Base-by-base conservation (phyloP, 2,888 invertebrate genomes). In the Athetis lepigone region DNA sequence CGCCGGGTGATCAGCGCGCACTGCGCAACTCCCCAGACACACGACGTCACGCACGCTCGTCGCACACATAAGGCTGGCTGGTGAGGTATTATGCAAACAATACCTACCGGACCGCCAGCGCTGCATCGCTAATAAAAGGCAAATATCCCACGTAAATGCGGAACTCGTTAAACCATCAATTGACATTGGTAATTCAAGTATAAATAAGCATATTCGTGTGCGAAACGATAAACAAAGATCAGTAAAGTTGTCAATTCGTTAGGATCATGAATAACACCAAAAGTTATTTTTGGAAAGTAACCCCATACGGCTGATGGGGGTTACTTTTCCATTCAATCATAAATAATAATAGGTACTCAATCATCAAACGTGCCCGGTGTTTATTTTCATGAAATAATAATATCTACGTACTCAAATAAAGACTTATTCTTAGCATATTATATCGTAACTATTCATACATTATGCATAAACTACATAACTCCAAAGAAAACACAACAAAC, bases 21-120 rank as follows among this genome's bases (percentile, higher is more conserved):
- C 92, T 94, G 94, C 94, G 94, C 94, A 95, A 95, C 94, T 95
- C 94, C 91, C 92, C 89, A 89, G 92, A 92, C 90, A 91, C 87
- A 88, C 87, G 86, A 92, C 92, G 92, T 92, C 91, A 91, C 84
- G 83, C 84, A 85, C 87, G 86, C 82, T 59, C 37, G 23, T 45
- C 50, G 69, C 61, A 75, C 69, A 77, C 68, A 75, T 72, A 65
- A 68, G 49, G 29, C 19, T 19, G 54, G 27, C 73, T 66, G 71
- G 71, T 60, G 65, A 72, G 77, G 68, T 74, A 73, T 78, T 83
- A 79, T 80, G 82, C 79, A 80, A 82, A 86, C 81, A 78, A 76
- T 75, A 70, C 55, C 52, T 74, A 79, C 75, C 69, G 64, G 75
- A 75, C 75, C 67, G 37, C 59, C 21, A 29, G 2, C 33, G 19